phyloP scores from a whole-genome alignment of 2,113 vertebrate species.

The Ovis aries region DNA sequence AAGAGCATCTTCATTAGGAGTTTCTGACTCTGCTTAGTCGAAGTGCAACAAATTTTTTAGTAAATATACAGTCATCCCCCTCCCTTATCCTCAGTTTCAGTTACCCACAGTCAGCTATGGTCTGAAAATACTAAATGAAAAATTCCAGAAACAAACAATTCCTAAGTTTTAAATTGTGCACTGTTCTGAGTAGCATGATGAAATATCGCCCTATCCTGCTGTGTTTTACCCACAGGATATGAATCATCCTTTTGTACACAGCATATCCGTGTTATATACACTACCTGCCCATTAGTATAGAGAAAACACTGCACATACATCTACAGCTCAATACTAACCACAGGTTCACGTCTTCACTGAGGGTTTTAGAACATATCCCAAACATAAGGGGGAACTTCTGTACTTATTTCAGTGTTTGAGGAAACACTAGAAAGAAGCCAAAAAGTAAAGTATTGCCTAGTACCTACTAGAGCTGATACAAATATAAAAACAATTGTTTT shows the following conservation, averaged over 20 bases:
- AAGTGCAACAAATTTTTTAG: constrained; percentile 12
- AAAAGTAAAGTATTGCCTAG: not conserved
- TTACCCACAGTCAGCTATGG: not conserved
- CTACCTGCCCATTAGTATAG: not conserved
- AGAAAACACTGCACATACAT: not conserved
- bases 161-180: not conserved
- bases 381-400: not conserved
- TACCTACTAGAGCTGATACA: not conserved
- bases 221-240: not conserved
- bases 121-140: not conserved
- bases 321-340: not conserved
- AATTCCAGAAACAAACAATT: not conserved
- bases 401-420: not conserved
- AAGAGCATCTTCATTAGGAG: constrained; percentile 18
- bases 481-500: not conserved
- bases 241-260: not conserved
- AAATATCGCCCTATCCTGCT: not conserved
- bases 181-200: not conserved
- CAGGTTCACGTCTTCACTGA: not conserved
- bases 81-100: not conserved
- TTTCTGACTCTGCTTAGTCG: not conserved
- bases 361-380: not conserved
- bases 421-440: not conserved
- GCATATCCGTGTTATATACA: not conserved
- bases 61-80: not conserved